These are phyloP conservation scores for Sardinella longiceps DNA, from an alignment of 2,797 vertebrate genomes.

Conservation along the genomic window DNA sequence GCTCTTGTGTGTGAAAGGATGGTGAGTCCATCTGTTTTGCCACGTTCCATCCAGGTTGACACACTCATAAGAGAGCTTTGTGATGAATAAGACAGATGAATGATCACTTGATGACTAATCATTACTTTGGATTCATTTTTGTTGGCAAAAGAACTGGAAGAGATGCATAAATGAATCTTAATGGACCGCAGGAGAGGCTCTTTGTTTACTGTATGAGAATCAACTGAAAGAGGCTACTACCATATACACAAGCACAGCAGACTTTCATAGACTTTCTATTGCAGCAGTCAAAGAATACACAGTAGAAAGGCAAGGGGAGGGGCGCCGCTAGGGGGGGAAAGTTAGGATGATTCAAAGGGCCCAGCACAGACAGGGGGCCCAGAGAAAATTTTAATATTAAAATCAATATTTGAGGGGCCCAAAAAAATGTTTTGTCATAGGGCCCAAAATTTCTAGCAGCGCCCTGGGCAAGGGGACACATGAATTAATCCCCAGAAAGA, in stretches of 20 bases:
- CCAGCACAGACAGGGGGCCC: no score
- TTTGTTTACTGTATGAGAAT: not conserved
- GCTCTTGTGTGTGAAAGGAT: not conserved
- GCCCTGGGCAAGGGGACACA: no score
- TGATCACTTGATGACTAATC: not conserved
- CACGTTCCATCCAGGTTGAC: not conserved
- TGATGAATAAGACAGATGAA: conserved; percentile 8
- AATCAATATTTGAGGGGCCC: no score
- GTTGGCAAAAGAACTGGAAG: not conserved
- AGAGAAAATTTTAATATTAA: no score
- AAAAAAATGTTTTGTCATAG: no score
- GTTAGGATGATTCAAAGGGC: no score
- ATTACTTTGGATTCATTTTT: not conserved
- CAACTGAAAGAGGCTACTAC: not conserved
- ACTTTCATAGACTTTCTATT: not conserved
- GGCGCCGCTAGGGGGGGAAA: no score
- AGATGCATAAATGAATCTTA: not conserved
- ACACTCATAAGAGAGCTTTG: not conserved
- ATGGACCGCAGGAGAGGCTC: not conserved
- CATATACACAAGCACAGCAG: not conserved
- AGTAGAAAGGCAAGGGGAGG: no score
- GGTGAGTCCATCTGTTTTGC: not conserved
- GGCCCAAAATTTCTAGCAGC: no score
- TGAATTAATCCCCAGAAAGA: not conserved
- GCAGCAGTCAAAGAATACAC: not conserved